Base-by-base conservation (phyloP, 2,113 vertebrate genomes). In the Oncorhynchus keta region DNA sequence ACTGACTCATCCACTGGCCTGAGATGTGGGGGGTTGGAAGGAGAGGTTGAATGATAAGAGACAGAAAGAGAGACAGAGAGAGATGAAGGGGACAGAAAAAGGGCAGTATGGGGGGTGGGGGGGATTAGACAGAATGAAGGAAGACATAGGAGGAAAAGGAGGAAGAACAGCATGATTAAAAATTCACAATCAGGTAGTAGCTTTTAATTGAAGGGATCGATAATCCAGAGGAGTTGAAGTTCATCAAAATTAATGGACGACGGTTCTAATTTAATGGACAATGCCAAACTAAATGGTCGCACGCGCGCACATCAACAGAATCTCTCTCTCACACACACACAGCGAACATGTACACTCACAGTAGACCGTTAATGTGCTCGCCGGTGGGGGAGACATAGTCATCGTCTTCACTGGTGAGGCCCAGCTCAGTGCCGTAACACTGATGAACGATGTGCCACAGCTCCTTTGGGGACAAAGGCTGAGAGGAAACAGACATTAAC, bases 391-490 rank as follows among this genome's bases (percentile, higher is more conserved):
- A 95, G 75, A 97, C 96, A 1, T 97, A 97, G 91, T 97, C 96
- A 35, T 97, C 96, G 0, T 97, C 96, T 85, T 97, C 96, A 3
- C 96, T 97, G 32, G 96, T 97, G 77, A 97, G 95, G 32, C 96
- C 96, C 32, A 97, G 93, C 80, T 97, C 96, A 0, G 95, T 95
- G 79, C 96, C 96, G 0, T 97, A 97, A 84, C 96, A 97, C 89
- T 97, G 96, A 89, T 97, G 96, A 0, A 97, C 95, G 45, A 97
- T 95, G 89, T 96, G 93, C 95, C 96, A 96, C 66, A 97, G 93
- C 90, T 97, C 96, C 7, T 94, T 95, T 2, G 96, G 95, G 72
- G 95, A 95, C 76, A 97, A 87, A 0, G 96, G 93, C 96, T 97
- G 89, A 6, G 67, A 51, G 79, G 68, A 82, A 7, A 85, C 7